A percentile compares a stretch with the other conserved stretches of the same genome.
These are phyloP conservation scores for Drosophila burlai DNA, from an alignment of 1,140 invertebrate species.

Conservation along the genomic window DNA sequence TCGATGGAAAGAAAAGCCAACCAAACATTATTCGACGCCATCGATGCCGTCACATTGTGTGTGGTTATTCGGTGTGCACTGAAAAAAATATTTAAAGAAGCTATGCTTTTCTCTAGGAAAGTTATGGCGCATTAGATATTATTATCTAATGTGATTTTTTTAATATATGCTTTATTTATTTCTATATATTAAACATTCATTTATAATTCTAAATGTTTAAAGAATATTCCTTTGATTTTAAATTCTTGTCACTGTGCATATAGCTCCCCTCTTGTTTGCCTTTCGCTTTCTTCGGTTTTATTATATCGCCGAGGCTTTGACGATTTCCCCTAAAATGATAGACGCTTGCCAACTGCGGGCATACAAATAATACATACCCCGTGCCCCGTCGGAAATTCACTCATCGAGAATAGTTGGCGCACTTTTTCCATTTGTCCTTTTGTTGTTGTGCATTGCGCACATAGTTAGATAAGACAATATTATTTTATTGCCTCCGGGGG, in stretches of 20 bases:
- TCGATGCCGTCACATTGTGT: conserved; percentile 51
- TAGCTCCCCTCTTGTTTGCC: conserved; percentile 37
- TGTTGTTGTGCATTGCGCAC: conserved; percentile 73
- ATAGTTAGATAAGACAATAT: conserved; percentile 83
- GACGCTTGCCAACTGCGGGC: conserved; percentile 51
- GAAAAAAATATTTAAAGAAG: neutral
- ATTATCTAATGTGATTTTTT: no score
- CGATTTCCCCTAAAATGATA: conserved; percentile 40
- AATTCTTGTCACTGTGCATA: neutral
- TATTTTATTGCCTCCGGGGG: conserved; percentile 69
- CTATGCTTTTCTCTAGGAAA: no score
- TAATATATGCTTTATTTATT: neutral
- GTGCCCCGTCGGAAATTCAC: conserved; percentile 6
- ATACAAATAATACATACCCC: conserved; percentile 58
- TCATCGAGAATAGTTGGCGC: conserved; percentile 58
- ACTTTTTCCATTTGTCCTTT: conserved; percentile 45
- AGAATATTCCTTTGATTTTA: neutral
- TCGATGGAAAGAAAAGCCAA: conserved; percentile 29
- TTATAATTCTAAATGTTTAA: neutral
- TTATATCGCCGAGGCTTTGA: conserved; percentile 62
- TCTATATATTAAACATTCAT: neutral
- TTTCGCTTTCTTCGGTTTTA: conserved; percentile 66
- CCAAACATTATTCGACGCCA: conserved; percentile 65
- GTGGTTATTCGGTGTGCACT: conserved; percentile 10
- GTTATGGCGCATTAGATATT: no score